A percentile compares a stretch with the other conserved stretches of the same genome.
phyloP scores from a whole-genome alignment of 2,797 vertebrate species.

The Miichthys miiuy region DNA sequence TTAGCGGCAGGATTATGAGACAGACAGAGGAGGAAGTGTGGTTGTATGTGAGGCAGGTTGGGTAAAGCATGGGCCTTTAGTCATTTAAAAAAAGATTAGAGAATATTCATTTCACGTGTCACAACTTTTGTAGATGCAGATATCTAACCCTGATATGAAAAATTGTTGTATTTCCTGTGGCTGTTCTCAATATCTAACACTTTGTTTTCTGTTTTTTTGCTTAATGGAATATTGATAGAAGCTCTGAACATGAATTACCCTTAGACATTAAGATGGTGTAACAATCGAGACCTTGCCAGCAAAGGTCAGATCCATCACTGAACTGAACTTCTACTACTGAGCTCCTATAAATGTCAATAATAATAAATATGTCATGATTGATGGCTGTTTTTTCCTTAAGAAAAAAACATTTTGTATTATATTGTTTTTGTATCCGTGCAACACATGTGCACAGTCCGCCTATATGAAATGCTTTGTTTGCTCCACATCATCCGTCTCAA shows the following conservation, averaged over 20 bases:
- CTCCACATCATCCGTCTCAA: constrained; percentile 31
- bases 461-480: constrained; percentile 23
- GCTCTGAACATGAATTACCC: background rate
- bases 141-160: background rate
- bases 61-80: background rate
- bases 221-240: background rate
- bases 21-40: constrained; percentile 14
- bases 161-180: background rate
- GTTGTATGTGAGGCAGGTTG: background rate
- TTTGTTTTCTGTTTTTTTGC: background rate
- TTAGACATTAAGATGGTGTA: background rate
- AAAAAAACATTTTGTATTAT: background rate
- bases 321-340: background rate
- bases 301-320: constrained; percentile 6
- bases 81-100: background rate
- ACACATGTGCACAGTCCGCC: background rate
- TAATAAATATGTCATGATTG: background rate
- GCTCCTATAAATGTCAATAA: background rate
- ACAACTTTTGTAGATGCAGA: background rate
- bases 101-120: background rate
- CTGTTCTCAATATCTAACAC: background rate
- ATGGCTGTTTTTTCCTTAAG: background rate
- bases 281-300: background rate
- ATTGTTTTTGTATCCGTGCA: background rate
- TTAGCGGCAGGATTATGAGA: constrained; percentile 32